Evolutionary conservation across 37 sponge, comb jelly and placozoan species (phyloP).

Genomic region (Geodia barretti): DNA sequence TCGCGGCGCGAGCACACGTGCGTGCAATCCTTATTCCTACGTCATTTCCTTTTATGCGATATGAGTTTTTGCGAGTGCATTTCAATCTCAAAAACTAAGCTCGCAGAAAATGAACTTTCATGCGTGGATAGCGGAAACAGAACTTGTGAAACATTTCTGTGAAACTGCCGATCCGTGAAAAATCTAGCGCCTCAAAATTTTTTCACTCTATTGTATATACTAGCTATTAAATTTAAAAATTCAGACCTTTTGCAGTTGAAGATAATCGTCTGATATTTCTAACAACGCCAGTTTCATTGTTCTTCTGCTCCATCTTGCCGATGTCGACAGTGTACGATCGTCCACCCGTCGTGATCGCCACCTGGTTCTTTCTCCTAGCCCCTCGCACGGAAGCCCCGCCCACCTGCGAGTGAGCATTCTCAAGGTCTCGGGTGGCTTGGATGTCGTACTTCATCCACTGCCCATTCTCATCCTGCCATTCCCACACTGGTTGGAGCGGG

Average conservation of each 20-base stretch:
- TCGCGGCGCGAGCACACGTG: too few relatives aligned
- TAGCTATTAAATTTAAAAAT: too few relatives aligned
- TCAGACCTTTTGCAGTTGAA: not conserved
- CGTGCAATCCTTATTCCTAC: too few relatives aligned
- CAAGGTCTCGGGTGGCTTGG: constrained; percentile 23
- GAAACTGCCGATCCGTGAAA: too few relatives aligned
- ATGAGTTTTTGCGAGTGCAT: too few relatives aligned
- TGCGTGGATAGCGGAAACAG: not conserved
- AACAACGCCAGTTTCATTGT: constrained; percentile 22
- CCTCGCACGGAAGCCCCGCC: not conserved
- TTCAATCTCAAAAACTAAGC: too few relatives aligned
- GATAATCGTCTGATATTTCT: constrained; percentile 33
- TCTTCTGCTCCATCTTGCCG: constrained; percentile 58
- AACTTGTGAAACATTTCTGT: not conserved
- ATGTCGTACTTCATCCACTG: constrained; percentile 35
- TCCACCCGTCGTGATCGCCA: constrained; percentile 36
- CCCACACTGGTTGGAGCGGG: constrained; percentile 28
- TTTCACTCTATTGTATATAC: too few relatives aligned
- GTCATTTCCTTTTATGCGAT: too few relatives aligned
- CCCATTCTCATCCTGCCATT: constrained; percentile 63
- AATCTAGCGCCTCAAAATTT: too few relatives aligned
- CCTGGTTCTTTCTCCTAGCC: not conserved
- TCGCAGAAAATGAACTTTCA: too few relatives aligned
- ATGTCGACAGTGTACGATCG: constrained; percentile 51
- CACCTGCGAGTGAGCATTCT: constrained; percentile 10